These are phyloP conservation scores for Calycopis cecrops DNA, from an alignment of 1,140 invertebrate genomes.

Conservation along the genomic window DNA sequence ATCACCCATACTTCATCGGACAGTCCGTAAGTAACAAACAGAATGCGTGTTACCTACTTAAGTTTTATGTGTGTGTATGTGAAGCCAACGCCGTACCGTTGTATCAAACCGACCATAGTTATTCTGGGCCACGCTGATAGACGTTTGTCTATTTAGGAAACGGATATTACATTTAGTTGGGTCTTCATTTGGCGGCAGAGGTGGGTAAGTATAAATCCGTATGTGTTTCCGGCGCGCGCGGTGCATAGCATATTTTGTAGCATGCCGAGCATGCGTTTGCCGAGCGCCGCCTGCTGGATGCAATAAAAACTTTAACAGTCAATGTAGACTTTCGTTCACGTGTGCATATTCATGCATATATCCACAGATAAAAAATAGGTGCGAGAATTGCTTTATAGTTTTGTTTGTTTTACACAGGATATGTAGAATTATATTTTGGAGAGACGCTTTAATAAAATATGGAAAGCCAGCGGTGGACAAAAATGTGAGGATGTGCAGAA, in stretches of 20 bases:
- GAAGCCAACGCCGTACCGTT: slow-evolving; percentile 24
- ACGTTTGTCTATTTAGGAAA: slow-evolving; percentile 74
- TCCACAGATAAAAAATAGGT: neutral
- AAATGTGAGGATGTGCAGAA: too few relatives aligned
- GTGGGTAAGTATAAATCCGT: slow-evolving; percentile 69
- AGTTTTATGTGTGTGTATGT: slow-evolving; percentile 21
- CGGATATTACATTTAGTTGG: slow-evolving; percentile 73
- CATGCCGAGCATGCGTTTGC: slow-evolving; percentile 61
- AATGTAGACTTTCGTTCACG: slow-evolving; percentile 59
- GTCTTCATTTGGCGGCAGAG: slow-evolving; percentile 71
- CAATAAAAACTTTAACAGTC: slow-evolving; percentile 65
- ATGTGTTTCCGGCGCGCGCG: slow-evolving; percentile 66
- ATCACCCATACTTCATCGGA: slow-evolving; percentile 1
- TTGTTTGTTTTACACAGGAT: too few relatives aligned
- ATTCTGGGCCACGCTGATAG: slow-evolving; percentile 67
- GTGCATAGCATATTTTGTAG: slow-evolving; percentile 72
- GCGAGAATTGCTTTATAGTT: too few relatives aligned
- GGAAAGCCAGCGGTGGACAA: too few relatives aligned
- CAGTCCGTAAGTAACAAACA: too few relatives aligned
- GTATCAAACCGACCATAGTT: slow-evolving; percentile 65
- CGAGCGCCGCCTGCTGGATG: slow-evolving; percentile 34
- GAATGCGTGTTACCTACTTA: slow-evolving; percentile 17
- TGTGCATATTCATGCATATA: slow-evolving; percentile 29
- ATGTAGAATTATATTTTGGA: too few relatives aligned
- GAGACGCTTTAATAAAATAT: too few relatives aligned